Evolutionary conservation across 2,888 invertebrate species (phyloP), one percentile per base, ranked within the genome.

Genomic region (Scrobipalpa costella): DNA sequence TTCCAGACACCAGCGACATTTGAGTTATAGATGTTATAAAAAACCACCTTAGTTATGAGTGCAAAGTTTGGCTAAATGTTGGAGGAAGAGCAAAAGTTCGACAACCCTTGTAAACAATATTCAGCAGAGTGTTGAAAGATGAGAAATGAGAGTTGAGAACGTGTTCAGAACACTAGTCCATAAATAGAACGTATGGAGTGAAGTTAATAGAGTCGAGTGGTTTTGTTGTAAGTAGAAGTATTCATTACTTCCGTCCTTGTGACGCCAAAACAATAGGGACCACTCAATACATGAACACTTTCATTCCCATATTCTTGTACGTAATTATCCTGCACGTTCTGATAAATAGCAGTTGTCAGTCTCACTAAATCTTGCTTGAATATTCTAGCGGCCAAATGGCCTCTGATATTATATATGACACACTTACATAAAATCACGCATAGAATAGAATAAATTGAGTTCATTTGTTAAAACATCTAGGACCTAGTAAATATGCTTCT

Each of bases 11-110:
- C 1, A 17, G 6, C 19, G 7, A 2, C 36, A 38, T 17, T 57
- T 57, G 36, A 57, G 7, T 38, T 38, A 57, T 57, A 17, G 21
- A 15, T 34, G 55, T 55, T 15, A 55, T 55, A 55, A 55, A 55
- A 55, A 55, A 33, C 34, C 55, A 34, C 55, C 55, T 15, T n/a
- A 34, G 55, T 7, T 34, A 55, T 34, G 55, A 34, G 55, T 55
- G 55, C 55, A 55, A 34, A 55, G 33, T 55, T 34, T 55, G 6
- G 27, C 13, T n/a, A 44, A 44, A 49, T 8, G 13, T 15, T 15
- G 27, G n/a, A 8, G 7, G n/a, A 27, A 27, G 13, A 55, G 34
- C 55, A 55, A 55, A 34, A 34, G 55, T 55, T 55, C 55, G 55
- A 27, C 33, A 15, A 55, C 33, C 34, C 34, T 34, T 15, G 50